Evolutionary conservation across 2,113 vertebrate genomes (phyloP).

Genomic region (Misgurnus mizolepis): DNA sequence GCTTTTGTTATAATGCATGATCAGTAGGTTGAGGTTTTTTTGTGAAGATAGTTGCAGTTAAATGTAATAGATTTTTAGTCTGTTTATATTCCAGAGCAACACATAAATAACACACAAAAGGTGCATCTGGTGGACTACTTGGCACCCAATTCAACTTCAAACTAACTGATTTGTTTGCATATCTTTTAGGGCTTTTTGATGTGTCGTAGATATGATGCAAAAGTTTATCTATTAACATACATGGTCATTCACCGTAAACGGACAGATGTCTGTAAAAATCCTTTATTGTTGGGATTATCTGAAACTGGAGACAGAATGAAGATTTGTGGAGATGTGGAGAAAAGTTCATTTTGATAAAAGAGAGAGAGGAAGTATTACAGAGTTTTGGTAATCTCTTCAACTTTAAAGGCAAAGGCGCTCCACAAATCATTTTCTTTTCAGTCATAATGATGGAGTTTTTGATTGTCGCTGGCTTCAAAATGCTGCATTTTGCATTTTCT

Average conservation of each 20-base stretch:
- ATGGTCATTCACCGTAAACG: neutral
- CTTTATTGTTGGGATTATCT: neutral
- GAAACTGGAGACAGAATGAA: neutral
- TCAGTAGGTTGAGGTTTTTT: no score
- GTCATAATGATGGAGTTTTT: slow-evolving; percentile 19
- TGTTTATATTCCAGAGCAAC: no score
- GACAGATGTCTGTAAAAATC: slow-evolving; percentile 10
- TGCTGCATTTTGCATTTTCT: slow-evolving; percentile 10
- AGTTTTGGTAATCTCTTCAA: slow-evolving; percentile 11
- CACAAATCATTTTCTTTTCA: slow-evolving; percentile 20
- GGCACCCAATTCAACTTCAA: no score
- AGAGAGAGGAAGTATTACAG: slow-evolving; percentile 1
- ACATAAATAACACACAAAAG: no score
- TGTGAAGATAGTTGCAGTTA: no score
- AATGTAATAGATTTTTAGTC: no score
- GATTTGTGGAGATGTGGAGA: neutral
- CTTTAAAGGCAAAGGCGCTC: neutral
- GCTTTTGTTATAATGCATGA: neutral
- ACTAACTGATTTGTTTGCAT: no score
- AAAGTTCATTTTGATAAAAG: neutral
- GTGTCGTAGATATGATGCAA: neutral
- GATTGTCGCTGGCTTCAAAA: neutral
- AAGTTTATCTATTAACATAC: neutral
- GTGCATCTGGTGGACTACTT: no score
- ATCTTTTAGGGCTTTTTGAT: neutral